Evolutionary conservation across 2,113 vertebrate species (phyloP).

Genomic region (Sander vitreus): DNA sequence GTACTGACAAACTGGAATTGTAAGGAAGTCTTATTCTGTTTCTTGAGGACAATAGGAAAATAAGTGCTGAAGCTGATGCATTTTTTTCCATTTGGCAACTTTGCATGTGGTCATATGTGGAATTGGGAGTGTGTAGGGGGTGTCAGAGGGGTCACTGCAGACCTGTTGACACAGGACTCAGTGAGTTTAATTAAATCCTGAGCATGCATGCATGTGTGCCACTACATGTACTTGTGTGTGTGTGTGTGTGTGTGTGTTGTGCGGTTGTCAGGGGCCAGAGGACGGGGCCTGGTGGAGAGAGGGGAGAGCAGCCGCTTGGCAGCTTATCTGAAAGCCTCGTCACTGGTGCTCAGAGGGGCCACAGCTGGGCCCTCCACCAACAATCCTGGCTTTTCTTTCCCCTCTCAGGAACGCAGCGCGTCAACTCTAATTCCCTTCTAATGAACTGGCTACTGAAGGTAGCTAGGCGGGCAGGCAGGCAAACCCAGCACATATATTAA

Average conservation of each 20-base stretch:
- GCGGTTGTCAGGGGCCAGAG: slow-evolving; percentile 21
- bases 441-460: slow-evolving; percentile 80
- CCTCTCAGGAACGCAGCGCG: slow-evolving; percentile 67
- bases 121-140: slow-evolving; percentile 10
- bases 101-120: slow-evolving; percentile 41
- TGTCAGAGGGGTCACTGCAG: slow-evolving; percentile 46
- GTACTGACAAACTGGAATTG: slow-evolving; percentile 36
- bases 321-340: slow-evolving; percentile 71
- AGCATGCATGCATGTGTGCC: slow-evolving; percentile 38
- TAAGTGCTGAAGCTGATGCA: not conserved
- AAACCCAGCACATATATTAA: slow-evolving; percentile 59
- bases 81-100: slow-evolving; percentile 27
- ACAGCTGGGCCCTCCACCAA: slow-evolving; percentile 77
- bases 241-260: slow-evolving; percentile 17
- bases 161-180: slow-evolving; percentile 59
- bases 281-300: slow-evolving; percentile 50
- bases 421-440: slow-evolving; percentile 82
- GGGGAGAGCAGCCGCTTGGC: slow-evolving; percentile 65
- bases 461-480: slow-evolving; percentile 60
- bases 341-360: slow-evolving; percentile 65
- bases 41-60: slow-evolving; percentile 34
- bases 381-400: slow-evolving; percentile 74
- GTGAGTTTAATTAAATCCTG: slow-evolving; percentile 70
- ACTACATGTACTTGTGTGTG: slow-evolving; percentile 7
- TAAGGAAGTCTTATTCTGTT: slow-evolving; percentile 31